A percentile compares a stretch with the other conserved stretches of the same genome.
These are phyloP conservation scores for Zaprionus nigranus DNA, from an alignment of 1,140 invertebrate species.

Conservation along the genomic window DNA sequence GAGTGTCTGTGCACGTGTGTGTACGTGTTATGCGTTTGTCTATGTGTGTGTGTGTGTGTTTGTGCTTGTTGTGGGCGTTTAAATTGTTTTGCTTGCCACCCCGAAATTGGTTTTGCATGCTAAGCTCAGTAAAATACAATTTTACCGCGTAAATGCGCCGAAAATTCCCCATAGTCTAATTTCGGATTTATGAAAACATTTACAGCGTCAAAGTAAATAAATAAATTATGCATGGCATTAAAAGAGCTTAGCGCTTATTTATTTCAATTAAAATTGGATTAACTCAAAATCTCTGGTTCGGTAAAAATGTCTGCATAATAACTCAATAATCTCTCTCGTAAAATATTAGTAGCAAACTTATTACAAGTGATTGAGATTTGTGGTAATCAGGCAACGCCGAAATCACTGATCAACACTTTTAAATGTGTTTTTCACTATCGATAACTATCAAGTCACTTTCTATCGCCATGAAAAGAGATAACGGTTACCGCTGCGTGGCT, in stretches of 20 bases:
- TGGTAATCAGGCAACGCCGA: neutral
- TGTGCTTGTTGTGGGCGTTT: slow-evolving; percentile 14
- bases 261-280: slow-evolving; percentile 29
- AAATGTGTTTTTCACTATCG: neutral
- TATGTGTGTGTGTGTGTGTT: slow-evolving; percentile 24
- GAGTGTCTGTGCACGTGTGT: slow-evolving; percentile 32
- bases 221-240: slow-evolving; percentile 31
- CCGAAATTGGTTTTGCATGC: slow-evolving; percentile 57
- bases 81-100: slow-evolving; percentile 37
- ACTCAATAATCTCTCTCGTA: neutral
- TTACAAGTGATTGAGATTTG: too few species aligned
- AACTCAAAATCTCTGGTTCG: neutral
- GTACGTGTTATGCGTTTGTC: slow-evolving; percentile 5
- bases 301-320: neutral
- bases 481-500: neutral
- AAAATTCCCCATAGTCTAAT: slow-evolving; percentile 50
- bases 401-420: neutral
- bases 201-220: slow-evolving; percentile 36
- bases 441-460: neutral
- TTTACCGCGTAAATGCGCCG: slow-evolving; percentile 39
- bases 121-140: slow-evolving; percentile 44
- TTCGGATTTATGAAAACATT: slow-evolving; percentile 51
- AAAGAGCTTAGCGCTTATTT: slow-evolving; percentile 38
- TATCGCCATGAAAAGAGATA: neutral
- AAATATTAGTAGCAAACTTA: neutral